Conservation (phyloP, 2,797 vertebrate genomes). For the Enteromius paludinosus region DNA sequence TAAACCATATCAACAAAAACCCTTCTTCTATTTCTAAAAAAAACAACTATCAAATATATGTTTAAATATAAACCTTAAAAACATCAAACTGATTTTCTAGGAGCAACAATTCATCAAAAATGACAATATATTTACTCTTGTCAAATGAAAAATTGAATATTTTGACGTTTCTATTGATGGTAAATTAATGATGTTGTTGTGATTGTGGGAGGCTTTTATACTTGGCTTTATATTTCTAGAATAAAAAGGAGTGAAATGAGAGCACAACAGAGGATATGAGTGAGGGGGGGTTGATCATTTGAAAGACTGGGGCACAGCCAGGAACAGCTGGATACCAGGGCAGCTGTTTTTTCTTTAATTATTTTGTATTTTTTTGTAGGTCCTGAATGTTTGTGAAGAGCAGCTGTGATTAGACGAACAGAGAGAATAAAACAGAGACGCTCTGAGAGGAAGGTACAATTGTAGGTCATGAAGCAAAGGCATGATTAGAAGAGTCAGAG, state of each 20-base stretch:
- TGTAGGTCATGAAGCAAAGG: constrained; percentile 31
- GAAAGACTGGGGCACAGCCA: constrained; percentile 60
- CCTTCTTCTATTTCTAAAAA: neutral
- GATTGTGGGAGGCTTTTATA: neutral
- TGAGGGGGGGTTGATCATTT: constrained; percentile 60
- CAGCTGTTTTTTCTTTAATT: constrained; percentile 22
- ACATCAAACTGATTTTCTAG: neutral
- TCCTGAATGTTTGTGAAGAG: constrained; percentile 59
- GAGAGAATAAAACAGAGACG: constrained; percentile 25
- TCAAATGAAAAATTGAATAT: no score
- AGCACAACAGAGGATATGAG: constrained; percentile 5
- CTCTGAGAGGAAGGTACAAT: constrained; percentile 25
- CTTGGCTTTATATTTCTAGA: constrained; percentile 21
- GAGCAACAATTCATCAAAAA: neutral
- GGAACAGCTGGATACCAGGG: constrained; percentile 59
- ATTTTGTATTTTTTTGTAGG: constrained; percentile 58
- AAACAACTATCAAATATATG: neutral
- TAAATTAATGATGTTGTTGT: neutral
- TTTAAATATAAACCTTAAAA: neutral
- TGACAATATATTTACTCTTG: neutral
- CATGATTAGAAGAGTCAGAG: constrained; percentile 27
- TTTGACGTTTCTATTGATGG: neutral
- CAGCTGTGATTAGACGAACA: constrained; percentile 42
- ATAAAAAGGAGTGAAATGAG: constrained; percentile 13
- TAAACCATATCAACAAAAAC: neutral